Base-by-base conservation (phyloP, 2,888 invertebrate species). In the Macrophya alboannulata region DNA sequence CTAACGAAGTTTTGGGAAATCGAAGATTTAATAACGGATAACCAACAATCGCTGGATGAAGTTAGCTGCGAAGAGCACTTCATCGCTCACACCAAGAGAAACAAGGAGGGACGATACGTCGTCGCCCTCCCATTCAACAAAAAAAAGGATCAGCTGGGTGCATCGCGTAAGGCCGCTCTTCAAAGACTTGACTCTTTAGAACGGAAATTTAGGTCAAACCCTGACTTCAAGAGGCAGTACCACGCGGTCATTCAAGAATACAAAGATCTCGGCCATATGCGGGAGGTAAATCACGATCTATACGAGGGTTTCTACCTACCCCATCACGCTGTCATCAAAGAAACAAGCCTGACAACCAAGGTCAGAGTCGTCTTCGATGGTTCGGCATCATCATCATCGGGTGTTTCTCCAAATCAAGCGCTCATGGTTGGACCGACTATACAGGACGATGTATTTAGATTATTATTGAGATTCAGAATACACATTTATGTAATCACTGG, bases 381-480 rank as follows among this genome's bases (percentile, higher is more conserved):
- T n/a, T n/a, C n/a, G n/a, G n/a, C n/a, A n/a, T 88, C 0, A 89
- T 89, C 77, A 10, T 90, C 15, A 86, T 89, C 4, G 25, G 71
- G 71, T 31, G 31, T 71, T 37, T 71, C 71, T 2, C 37, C 31
- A 4, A 71, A 71, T 10, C n/a, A 88, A 83, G 45, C 71, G 5
- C 74, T 91, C 8, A 59, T 88, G 17, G 84, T 85, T 2, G 90
- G 89, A 10, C 89, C 89, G 0, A 88, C 86, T 1, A 86, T 90
- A 5, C 71, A 37, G 10, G 40, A 71, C 40, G 40, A 71, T 10
- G 9, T 71, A 9, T 71, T 71, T 25, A 8, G 37, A 25, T 17
- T 37, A 37, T 5, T 71, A 9, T 17, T 71, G 2, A 4, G 37
- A 17, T 71, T 71, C 37, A 31, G 71, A 31, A 37, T 71, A 17